Evolutionary conservation across 2,113 vertebrate species (phyloP), one percentile per base, ranked within the genome.

Genomic region (Clarias magur): DNA sequence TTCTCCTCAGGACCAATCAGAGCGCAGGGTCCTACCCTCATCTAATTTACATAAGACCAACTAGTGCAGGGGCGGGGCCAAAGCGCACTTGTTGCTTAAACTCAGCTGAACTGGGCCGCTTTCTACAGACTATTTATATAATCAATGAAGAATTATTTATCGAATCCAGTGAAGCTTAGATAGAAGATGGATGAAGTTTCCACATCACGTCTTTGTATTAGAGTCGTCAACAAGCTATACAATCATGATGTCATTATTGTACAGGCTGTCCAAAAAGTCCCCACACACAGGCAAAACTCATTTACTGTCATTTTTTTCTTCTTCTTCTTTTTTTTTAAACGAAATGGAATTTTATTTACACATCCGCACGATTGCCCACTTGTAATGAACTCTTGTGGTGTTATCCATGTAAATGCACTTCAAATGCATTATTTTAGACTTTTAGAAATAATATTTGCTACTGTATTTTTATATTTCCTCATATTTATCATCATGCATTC

Each of bases 81-180:
- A 90, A 57, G 53, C n/a, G 90, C 93, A 94, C 93, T 94, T 94
- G 93, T 94, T 94, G 93, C 90, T 82, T 84, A 21, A 88, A 86
- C 56, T 75, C 80, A 63, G 80, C 27, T 38, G 38, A 3, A 25
- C 38, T 67, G 5, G 9, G 17, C 75, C 23, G 83, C 16, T 76
- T 85, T 60, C 13, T 27, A 70, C 27, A 80, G 13, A n/a, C 11
- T 75, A 38, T 84, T 73, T 86, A 67, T 84, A 3, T 9, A 62
- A 25, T 1, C 30, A 25, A 81, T 12, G 42, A 81, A 13, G 21
- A 62, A 72, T 67, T 10, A 76, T 30, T 30, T 65, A 56, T 79
- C 8, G 7, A 38, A 67, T 63, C 11, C 67, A 34, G 54, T 54
- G 7, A 10, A 56, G 5, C 23, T 19, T 54, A 10, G 6, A 13